Percentiles rank a stretch among this genome's conserved stretches.
These are phyloP conservation scores for Delia radicum DNA, from an alignment of 1,140 invertebrate genomes.

Conservation along the genomic window DNA sequence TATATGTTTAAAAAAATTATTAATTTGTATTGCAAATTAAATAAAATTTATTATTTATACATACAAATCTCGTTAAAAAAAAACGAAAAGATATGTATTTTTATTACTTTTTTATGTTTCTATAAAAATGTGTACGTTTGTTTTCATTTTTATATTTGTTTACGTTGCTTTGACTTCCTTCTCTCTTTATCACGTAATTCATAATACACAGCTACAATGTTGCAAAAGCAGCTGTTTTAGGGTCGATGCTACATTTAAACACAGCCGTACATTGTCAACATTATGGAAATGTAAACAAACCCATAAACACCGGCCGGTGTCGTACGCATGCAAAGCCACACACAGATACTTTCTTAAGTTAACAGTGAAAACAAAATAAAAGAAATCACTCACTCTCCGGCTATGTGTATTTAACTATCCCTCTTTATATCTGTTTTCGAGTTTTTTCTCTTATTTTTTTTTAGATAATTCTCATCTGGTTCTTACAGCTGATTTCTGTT, in stretches of 20 bases:
- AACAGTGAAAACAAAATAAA: background rate
- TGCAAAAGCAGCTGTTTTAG: slow-evolving; percentile 35
- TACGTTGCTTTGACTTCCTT: background rate
- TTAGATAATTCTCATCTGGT: background rate
- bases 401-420: background rate
- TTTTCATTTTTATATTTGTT: background rate
- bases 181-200: background rate
- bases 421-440: background rate
- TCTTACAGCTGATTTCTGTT: slow-evolving; percentile 43
- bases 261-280: slow-evolving; percentile 19
- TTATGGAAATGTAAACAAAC: slow-evolving; percentile 8
- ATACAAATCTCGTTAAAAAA: too few species aligned
- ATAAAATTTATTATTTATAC: too few species aligned
- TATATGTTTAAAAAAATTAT: too few species aligned
- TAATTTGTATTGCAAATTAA: too few species aligned
- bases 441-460: background rate
- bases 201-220: slow-evolving; percentile 2
- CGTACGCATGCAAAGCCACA: background rate
- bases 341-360: background rate
- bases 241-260: background rate
- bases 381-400: background rate
- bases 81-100: too few species aligned
- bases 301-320: slow-evolving; percentile 25
- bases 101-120: background rate
- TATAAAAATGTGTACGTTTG: background rate